Evolutionary conservation across 2,113 vertebrate species (phyloP).

Genomic region (Tachuris rubrigastra): DNA sequence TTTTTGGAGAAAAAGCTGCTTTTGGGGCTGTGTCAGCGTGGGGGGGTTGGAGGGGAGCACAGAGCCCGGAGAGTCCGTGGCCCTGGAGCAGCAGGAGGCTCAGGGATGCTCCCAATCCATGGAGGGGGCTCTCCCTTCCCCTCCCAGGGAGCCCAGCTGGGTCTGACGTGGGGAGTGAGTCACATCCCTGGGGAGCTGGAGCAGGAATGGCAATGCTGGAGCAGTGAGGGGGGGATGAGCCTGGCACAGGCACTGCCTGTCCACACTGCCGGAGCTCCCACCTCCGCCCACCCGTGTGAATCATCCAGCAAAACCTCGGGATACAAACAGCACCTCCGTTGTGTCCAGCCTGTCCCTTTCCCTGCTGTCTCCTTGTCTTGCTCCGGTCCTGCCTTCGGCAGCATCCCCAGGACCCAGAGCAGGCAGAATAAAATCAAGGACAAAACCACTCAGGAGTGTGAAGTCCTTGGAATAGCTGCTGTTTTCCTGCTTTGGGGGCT

Average conservation of each 20-base stretch:
- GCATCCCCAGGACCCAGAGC: neutral
- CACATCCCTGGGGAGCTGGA: neutral
- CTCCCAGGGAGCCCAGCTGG: fast-evolving
- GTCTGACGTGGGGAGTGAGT: neutral
- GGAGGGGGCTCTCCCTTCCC: neutral
- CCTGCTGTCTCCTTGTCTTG: fast-evolving
- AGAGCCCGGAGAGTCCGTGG: neutral
- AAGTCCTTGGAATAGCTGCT: fast-evolving
- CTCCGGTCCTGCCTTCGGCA: neutral
- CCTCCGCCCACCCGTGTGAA: neutral
- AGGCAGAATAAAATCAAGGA: fast-evolving
- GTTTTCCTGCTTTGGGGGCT: neutral
- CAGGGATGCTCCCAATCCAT: neutral
- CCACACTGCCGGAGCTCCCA: neutral
- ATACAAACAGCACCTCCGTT: fast-evolving
- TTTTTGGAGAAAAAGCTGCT: neutral
- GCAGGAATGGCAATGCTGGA: fast-evolving
- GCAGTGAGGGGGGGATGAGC: neutral
- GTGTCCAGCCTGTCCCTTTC: fast-evolving
- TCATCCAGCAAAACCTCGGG: fast-evolving
- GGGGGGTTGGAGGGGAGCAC: neutral
- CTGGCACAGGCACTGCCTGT: neutral
- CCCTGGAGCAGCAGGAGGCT: neutral
- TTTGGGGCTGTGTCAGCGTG: neutral
- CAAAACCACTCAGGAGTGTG: fast-evolving